Evolutionary conservation across 2,888 invertebrate species (phyloP), one percentile per base, ranked within the genome.

Genomic region (Chrysomela aeneicollis): DNA sequence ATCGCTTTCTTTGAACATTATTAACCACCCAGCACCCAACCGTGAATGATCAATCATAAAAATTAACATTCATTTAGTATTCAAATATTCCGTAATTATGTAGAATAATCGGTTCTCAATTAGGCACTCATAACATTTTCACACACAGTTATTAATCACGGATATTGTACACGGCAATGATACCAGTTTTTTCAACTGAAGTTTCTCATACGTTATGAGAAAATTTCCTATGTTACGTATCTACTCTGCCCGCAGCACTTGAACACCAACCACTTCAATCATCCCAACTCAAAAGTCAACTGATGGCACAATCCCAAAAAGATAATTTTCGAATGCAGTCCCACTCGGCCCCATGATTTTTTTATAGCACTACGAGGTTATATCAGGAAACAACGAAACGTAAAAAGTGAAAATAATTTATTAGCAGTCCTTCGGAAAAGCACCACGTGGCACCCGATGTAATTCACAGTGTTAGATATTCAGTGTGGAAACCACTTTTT

Each of bases 271-370:
- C n/a, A 42, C 42, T 42, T 3, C 15, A 42, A 42, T 42, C 42
- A 42, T 5, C 26, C 52, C 42, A 46, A 59, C 57, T 32, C n/a
- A 12, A 42, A 53, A 60, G 60, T 61, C 30, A 53, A 57, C 52
- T 51, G 61, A 47, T 64, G 64, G 64, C 61, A 51, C 6, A 57
- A 57, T 60, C 52, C 60, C 61, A 51, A 61, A 64, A 61, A 61
- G 52, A 21, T 47, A 47, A 60, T 61, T 64, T 52, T 53, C 60
- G 10, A 57, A 47, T 64, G 32, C 22, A 51, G 51, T 64, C 64
- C 61, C 61, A 57, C 64, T 64, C 61, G 30, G 57, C 37, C 59
- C 21, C 51, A 52, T 53, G 54, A 59, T 59, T 60, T 59, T 59
- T 21, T 19, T n/a, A 9, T n/a, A 21, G 49, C 61, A 10, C 35